Base-by-base conservation (phyloP, 92 coral and sea anemone genomes). In the Zoanthus sociatus region DNA sequence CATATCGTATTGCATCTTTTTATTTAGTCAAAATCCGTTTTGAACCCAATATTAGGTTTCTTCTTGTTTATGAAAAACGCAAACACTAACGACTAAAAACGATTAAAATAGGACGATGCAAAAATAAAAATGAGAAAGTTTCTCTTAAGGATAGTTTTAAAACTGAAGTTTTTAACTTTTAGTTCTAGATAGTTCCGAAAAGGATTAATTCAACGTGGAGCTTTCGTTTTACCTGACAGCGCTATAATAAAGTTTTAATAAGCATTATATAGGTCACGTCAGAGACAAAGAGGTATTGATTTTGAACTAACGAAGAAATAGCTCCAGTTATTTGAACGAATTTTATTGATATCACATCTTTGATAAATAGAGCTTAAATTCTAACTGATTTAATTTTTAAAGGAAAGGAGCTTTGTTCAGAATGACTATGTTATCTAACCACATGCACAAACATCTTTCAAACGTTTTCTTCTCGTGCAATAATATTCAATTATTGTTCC, bases 1-100 rank as follows among this genome's bases (percentile, higher is more conserved):
- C 73, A 10, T 69, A 69, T 69, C 73, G 46, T 21, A 69, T 69
- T 69, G 73, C 73, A 33, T 33, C 73, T 69, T 21, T 30, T 18
- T 30, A 20, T 63, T 63, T 63, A 16, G 69, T 63, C 4, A 20
- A 63, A 63, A 13, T 15, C 73, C 46, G 73, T 69, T 69, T 69
- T 69, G 30, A 69, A 69, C 13, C 73, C 46, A 69, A 69, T 69
- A 69, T 69, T 18, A 12, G 46, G 10, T 69, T 69, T 30, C 73
- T 69, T 33, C 46, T 14, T 69, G 45, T 4, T 69, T 8, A n/a
- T 6, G 69, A 61, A 61, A 20, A 61, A 61, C 21, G 69, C 69
- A 63, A 63, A 63, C 69, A 63, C 26, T n/a, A 9, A 16, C n/a
- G 30, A 63, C 5, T 16, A 63, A 21, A 18, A 20, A 7, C 1